phyloP scores from a whole-genome alignment of 2,888 invertebrate species.

The Orchestes rusci region DNA sequence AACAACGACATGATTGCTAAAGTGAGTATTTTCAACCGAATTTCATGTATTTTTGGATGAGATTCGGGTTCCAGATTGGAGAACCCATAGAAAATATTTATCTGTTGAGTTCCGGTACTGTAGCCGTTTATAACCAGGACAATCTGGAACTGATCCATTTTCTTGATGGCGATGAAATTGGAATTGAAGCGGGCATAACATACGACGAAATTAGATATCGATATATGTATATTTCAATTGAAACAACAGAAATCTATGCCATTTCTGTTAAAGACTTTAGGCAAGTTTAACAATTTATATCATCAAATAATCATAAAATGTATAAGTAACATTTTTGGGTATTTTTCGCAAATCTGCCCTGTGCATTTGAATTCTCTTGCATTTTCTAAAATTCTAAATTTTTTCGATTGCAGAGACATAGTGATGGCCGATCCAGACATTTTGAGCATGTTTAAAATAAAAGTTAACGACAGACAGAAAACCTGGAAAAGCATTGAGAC shows the following conservation, averaged over 20 bases:
- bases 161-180: conserved; percentile 15
- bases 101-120: conserved; percentile 18
- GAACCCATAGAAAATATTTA: conserved; percentile 11
- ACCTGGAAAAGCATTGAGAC: not conserved
- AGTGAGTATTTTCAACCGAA: too few species aligned
- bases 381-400: too few species aligned
- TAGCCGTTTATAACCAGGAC: conserved; percentile 11
- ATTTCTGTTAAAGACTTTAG: conserved; percentile 30
- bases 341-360: too few species aligned
- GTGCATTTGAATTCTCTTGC: too few species aligned
- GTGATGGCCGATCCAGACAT: conserved; percentile 35
- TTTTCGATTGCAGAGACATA: conserved; percentile 4
- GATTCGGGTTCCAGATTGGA: too few species aligned
- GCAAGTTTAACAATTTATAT: too few species aligned
- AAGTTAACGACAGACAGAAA: conserved; percentile 38
- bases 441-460: conserved; percentile 37
- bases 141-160: conserved; percentile 16
- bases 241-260: conserved; percentile 37
- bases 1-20: conserved; percentile 14
- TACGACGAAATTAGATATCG: conserved; percentile 5
- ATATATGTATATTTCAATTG: conserved; percentile 31
- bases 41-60: too few species aligned
- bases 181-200: conserved; percentile 1
- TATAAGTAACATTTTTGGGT: too few species aligned
- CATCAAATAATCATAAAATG: too few species aligned